phyloP scores from a whole-genome alignment of 2,113 vertebrate species.

The Gallinago media region DNA sequence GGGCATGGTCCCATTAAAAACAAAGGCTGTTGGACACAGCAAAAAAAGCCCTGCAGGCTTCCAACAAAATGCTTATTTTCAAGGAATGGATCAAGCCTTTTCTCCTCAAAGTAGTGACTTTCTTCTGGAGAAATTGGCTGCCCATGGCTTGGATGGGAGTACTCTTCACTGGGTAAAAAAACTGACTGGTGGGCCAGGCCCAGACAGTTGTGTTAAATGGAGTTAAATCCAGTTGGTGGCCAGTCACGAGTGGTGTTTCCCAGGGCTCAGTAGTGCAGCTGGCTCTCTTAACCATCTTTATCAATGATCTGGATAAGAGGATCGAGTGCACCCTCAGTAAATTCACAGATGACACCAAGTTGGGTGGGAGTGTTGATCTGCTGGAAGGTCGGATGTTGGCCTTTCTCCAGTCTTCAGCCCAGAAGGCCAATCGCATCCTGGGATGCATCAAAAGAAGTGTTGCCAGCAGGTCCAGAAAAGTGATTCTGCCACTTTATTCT shows the following conservation, averaged over 20 bases:
- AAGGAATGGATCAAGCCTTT: neutral
- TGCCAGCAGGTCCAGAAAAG: too few relatives aligned
- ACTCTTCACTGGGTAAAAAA: neutral
- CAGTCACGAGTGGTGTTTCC: neutral
- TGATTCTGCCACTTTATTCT: too few relatives aligned
- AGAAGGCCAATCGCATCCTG: too few relatives aligned
- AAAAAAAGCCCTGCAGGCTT: neutral
- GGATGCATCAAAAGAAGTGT: too few relatives aligned
- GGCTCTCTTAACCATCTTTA: neutral
- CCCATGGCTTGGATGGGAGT: neutral
- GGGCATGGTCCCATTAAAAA: neutral
- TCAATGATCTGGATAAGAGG: neutral
- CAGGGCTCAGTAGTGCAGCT: neutral
- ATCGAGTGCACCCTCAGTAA: neutral
- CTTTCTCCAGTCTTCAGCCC: too few relatives aligned
- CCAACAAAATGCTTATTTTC: neutral
- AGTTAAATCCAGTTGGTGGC: neutral
- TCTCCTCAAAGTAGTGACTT: neutral
- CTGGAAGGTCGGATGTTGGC: too few relatives aligned
- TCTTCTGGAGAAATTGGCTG: neutral
- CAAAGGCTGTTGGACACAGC: neutral
- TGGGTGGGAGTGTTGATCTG: neutral
- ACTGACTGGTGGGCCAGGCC: neutral
- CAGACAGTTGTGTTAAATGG: neutral
- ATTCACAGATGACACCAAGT: neutral